phyloP scores from a whole-genome alignment of 2,113 vertebrate species.

The Sterna hirundo region DNA sequence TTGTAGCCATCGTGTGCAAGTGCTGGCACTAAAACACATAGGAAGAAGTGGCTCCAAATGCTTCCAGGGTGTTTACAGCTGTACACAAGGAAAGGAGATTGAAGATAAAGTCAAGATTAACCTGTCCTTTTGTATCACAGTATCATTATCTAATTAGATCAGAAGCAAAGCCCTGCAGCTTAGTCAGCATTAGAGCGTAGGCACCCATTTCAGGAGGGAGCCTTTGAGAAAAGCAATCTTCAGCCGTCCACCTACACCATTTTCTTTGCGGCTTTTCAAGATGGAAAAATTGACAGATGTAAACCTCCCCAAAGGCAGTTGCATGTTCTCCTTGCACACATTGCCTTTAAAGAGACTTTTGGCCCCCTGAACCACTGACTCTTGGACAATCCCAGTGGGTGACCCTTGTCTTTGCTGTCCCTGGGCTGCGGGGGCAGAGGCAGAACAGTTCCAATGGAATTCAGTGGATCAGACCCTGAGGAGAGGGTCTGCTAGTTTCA shows the following conservation, averaged over 20 bases:
- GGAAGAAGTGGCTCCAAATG: background rate
- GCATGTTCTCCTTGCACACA: background rate
- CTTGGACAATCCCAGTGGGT: rapidly evolving
- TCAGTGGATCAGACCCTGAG: background rate
- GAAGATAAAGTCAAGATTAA: conserved; percentile 38
- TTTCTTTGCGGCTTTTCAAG: background rate
- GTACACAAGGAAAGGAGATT: conserved; percentile 30
- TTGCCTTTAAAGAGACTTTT: background rate
- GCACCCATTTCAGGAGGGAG: conserved; percentile 55
- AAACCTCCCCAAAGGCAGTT: conserved; percentile 2
- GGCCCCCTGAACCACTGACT: background rate
- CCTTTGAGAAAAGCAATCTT: conserved; percentile 61
- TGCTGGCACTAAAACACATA: background rate
- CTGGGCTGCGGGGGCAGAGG: background rate
- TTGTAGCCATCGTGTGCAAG: background rate
- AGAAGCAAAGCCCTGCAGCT: conserved; percentile 50
- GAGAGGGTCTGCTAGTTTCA: background rate
- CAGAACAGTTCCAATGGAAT: background rate
- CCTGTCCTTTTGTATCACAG: conserved; percentile 50
- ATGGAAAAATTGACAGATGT: conserved; percentile 44
- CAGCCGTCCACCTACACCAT: conserved; percentile 54
- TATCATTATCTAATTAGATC: conserved; percentile 66
- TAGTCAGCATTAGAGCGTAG: conserved; percentile 67
- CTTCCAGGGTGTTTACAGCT: conserved; percentile 38
- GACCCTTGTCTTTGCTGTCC: background rate